Evolutionary conservation across 1,140 invertebrate genomes (phyloP), one percentile per base, ranked within the genome.

Genomic region (Pseudomyrmex sp.): DNA sequence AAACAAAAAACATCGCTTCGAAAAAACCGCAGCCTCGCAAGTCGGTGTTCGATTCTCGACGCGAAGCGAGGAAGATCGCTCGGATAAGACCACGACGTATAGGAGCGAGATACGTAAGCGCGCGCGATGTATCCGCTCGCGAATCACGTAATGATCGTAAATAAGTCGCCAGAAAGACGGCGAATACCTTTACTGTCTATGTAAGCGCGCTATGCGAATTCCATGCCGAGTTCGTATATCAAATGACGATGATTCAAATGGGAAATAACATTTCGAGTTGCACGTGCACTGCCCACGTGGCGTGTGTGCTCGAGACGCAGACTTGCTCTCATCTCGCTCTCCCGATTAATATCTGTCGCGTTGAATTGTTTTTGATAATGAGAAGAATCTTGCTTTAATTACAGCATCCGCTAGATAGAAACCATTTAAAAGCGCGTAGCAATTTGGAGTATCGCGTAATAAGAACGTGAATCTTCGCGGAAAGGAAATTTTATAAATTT

Each of bases 121-220:
- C 74, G 48, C 61, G 48, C 61, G 26, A 77, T 62, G n/a, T 66
- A 68, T 77, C 62, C 48, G 48, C n/a, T 77, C 46, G 74, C 62
- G 48, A 77, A 77, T 77, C 62, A 77, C 62, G 62, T 77, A 68
- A 77, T 48, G 74, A 54, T 44, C 62, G 23, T 76, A 66, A 76
- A 76, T 76, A 76, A 76, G 62, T 66, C 61, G 48, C 66, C 62
- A 54, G 74, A 52, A 76, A 35, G 35, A 66, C 74, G 12, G 74
- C 44, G 44, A 74, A 61, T 23, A 15, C 20, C 62, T 46, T 46
- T n/a, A 9, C 26, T 63, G 12, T 68, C 15, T 68, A 50, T 18
- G 13, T 44, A 48, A 63, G 23, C 35, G 23, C 7, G 59, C 20
- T 63, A 26, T 26, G 59, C 46, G 73, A 63, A 75, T 75, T 35